These are phyloP conservation scores for Drosophila paucipuncta DNA, from an alignment of 2,888 invertebrate species.

Conservation along the genomic window DNA sequence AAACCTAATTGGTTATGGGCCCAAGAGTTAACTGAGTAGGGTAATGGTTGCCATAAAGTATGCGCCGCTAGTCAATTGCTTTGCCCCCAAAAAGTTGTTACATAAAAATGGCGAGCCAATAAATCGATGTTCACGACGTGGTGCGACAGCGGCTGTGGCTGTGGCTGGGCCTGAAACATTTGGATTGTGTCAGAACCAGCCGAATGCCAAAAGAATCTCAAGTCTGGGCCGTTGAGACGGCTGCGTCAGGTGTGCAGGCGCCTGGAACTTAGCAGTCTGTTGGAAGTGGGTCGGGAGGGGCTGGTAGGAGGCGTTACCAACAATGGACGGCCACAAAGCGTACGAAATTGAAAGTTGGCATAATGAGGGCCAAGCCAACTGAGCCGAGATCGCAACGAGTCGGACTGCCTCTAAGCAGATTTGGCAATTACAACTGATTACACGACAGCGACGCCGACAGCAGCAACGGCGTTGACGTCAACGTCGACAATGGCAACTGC, in stretches of 20 bases:
- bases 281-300: not conserved
- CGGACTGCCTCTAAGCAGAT: slow-evolving; percentile 44
- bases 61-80: slow-evolving; percentile 59
- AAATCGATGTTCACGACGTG: slow-evolving; percentile 51
- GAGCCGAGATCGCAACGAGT: slow-evolving; percentile 9
- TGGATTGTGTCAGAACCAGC: slow-evolving; percentile 21
- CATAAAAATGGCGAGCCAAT: slow-evolving; percentile 66
- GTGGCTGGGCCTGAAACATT: slow-evolving; percentile 3
- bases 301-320: slow-evolving; percentile 26
- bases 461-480: slow-evolving; percentile 3
- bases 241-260: slow-evolving; percentile 45
- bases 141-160: slow-evolving; percentile 4
- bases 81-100: slow-evolving; percentile 49
- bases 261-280: not conserved
- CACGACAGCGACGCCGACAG: slow-evolving; percentile 27
- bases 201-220: slow-evolving; percentile 8
- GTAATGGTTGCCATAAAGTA: slow-evolving; percentile 50
- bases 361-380: slow-evolving; percentile 55
- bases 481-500: slow-evolving; percentile 7
- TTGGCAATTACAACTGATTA: slow-evolving; percentile 79
- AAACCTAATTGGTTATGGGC: slow-evolving; percentile 23
- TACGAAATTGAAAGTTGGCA: slow-evolving; percentile 72
- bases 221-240: slow-evolving; percentile 5
- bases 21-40: slow-evolving; percentile 31
- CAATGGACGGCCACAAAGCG: slow-evolving; percentile 54